Evolutionary conservation across 1,140 invertebrate genomes (phyloP).

Genomic region (Coenobita brevimanus): DNA sequence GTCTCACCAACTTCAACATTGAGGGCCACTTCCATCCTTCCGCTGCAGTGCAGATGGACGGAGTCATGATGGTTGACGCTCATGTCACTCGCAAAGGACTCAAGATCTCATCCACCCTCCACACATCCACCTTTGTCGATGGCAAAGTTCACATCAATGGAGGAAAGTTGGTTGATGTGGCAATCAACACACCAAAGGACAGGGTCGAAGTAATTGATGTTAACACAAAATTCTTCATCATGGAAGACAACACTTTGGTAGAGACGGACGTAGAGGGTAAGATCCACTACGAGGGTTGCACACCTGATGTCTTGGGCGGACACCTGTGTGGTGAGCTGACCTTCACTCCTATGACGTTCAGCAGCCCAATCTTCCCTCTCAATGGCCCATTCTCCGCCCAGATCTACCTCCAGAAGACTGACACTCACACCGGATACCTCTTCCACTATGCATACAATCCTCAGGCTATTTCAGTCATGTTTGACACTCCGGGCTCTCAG

Average conservation of each 20-base stretch:
- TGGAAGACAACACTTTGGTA: slow-evolving; percentile 27
- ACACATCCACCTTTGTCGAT: slow-evolving; percentile 86
- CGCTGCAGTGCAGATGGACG: slow-evolving; percentile 82
- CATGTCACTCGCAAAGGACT: slow-evolving; percentile 83
- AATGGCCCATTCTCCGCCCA: slow-evolving; percentile 16
- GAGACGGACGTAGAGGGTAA: background rate
- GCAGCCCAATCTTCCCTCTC: slow-evolving; percentile 34
- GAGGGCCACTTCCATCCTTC: slow-evolving; percentile 74
- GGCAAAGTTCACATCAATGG: slow-evolving; percentile 79
- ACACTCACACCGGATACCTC: slow-evolving; percentile 51
- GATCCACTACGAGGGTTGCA: slow-evolving; percentile 23
- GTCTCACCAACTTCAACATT: slow-evolving; percentile 80
- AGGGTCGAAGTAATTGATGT: slow-evolving; percentile 84
- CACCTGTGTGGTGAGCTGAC: slow-evolving; percentile 15
- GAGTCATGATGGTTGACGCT: slow-evolving; percentile 83
- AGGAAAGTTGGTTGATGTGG: slow-evolving; percentile 82
- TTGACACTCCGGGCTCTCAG: slow-evolving; percentile 40
- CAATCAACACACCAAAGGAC: slow-evolving; percentile 83
- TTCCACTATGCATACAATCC: slow-evolving; percentile 4
- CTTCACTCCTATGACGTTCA: background rate
- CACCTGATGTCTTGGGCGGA: background rate
- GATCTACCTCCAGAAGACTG: slow-evolving; percentile 38
- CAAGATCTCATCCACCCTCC: slow-evolving; percentile 82
- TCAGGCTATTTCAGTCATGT: slow-evolving; percentile 15
- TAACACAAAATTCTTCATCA: slow-evolving; percentile 67